A percentile compares a stretch with the other conserved stretches of the same genome.
phyloP scores from a whole-genome alignment of 2,888 invertebrate genomes.

The Laothoe populi region DNA sequence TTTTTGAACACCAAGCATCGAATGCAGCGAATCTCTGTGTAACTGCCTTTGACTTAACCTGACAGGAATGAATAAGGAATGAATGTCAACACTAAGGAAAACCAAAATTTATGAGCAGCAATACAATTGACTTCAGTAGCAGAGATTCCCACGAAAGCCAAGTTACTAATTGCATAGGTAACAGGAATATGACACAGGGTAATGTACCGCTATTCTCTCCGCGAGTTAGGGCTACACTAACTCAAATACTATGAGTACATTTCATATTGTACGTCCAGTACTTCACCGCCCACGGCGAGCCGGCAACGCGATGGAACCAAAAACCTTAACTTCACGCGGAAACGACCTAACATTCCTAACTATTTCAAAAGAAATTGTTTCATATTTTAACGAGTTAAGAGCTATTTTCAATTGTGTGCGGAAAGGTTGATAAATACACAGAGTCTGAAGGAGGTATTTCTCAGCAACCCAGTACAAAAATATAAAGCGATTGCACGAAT shows the following conservation, averaged over 20 bases:
- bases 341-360: not conserved
- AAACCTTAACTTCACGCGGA: slow-evolving; percentile 33
- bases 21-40: no score
- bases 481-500: slow-evolving; percentile 78
- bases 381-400: not conserved
- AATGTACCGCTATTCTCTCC: slow-evolving; percentile 59
- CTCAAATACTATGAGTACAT: slow-evolving; percentile 57
- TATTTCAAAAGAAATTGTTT: not conserved
- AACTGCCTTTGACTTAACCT: no score
- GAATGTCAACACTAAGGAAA: slow-evolving; percentile 1
- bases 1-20: no score
- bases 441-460: slow-evolving; percentile 23
- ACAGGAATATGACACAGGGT: slow-evolving; percentile 55
- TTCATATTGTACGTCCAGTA: slow-evolving; percentile 78
- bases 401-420: not conserved
- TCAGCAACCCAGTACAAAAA: slow-evolving; percentile 57
- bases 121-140: slow-evolving; percentile 23
- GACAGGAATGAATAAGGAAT: not conserved
- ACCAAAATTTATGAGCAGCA: slow-evolving; percentile 11
- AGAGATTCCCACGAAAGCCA: slow-evolving; percentile 55
- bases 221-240: slow-evolving; percentile 37
- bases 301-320: slow-evolving; percentile 56
- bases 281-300: slow-evolving; percentile 76
- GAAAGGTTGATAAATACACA: slow-evolving; percentile 27
- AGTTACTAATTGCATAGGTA: slow-evolving; percentile 42